Conservation (phyloP, 2,113 vertebrate genomes). For the Microtus oregoni region DNA sequence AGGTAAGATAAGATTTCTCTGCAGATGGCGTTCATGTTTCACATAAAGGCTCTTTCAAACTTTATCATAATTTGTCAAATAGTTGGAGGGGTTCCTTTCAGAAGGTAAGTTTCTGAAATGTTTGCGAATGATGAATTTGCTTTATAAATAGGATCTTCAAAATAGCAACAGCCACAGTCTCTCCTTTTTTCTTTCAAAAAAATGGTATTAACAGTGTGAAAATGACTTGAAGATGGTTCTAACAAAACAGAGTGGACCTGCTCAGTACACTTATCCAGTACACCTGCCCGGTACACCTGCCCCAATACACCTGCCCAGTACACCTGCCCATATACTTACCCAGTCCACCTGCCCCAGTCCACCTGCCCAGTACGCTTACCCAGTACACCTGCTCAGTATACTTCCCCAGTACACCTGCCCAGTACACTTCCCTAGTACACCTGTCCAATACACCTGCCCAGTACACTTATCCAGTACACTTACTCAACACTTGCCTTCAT, state of each 20-base stretch:
- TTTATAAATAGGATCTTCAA: slow-evolving; percentile 48
- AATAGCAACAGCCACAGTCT: slow-evolving; percentile 18
- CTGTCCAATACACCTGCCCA: too few relatives aligned
- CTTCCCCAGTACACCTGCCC: too few relatives aligned
- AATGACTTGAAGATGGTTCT: background rate
- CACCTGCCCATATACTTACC: background rate
- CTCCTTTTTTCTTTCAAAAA: background rate
- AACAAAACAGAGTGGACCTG: slow-evolving; percentile 13
- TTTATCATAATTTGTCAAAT: slow-evolving; percentile 77
- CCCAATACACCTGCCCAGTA: too few relatives aligned
- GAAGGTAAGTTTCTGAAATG: slow-evolving; percentile 58
- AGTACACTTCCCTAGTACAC: too few relatives aligned
- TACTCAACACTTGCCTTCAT: background rate
- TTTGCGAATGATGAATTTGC: slow-evolving; percentile 19
- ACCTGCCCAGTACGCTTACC: slow-evolving; percentile 16
- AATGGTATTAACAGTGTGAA: background rate
- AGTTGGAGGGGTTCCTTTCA: slow-evolving; percentile 67
- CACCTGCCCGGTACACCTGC: background rate
- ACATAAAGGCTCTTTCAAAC: slow-evolving; percentile 75
- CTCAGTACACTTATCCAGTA: background rate
- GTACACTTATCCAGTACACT: too few relatives aligned
- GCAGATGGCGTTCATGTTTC: slow-evolving; percentile 67
- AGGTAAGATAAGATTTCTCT: slow-evolving; percentile 85
- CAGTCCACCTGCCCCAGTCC: background rate
- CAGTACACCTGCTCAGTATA: too few relatives aligned